phyloP scores from a whole-genome alignment of 2,888 invertebrate species.

The Mythimna albipuncta region DNA sequence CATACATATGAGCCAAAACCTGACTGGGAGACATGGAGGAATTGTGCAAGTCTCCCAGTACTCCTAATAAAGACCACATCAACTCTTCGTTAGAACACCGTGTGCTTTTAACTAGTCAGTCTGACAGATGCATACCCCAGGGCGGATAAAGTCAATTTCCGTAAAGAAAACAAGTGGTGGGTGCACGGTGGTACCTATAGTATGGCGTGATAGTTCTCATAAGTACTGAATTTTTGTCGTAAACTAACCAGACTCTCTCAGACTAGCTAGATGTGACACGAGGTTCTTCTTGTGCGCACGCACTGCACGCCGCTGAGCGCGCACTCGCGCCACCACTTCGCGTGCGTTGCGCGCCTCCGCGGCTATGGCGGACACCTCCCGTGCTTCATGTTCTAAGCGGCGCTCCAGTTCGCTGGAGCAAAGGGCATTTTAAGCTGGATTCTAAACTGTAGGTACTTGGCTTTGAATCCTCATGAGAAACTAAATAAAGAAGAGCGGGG shows the following conservation, averaged over 20 bases:
- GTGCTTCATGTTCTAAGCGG: slow-evolving; percentile 82
- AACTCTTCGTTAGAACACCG: neutral
- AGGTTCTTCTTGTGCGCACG: slow-evolving; percentile 75
- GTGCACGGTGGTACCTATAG: too few relatives aligned
- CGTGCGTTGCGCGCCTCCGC: slow-evolving; percentile 84
- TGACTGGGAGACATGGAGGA: neutral
- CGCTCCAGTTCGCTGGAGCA: slow-evolving; percentile 79
- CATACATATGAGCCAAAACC: too few relatives aligned
- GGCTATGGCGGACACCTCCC: slow-evolving; percentile 82
- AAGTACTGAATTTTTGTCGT: too few relatives aligned
- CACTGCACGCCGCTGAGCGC: slow-evolving; percentile 80
- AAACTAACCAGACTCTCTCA: slow-evolving; percentile 79
- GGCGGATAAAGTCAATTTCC: neutral
- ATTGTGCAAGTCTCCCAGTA: neutral
- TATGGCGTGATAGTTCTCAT: neutral
- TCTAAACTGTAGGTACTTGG: neutral
- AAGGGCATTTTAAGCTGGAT: neutral
- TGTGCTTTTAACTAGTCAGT: neutral
- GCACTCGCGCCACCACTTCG: slow-evolving; percentile 78
- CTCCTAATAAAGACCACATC: neutral
- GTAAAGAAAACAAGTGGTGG: neutral
- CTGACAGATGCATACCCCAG: neutral
- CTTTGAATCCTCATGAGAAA: neutral
- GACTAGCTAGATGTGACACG: slow-evolving; percentile 72
- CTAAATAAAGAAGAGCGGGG: too few relatives aligned